Base-by-base conservation (phyloP, 2,888 invertebrate genomes). In the Rhyacophila evoluta region DNA sequence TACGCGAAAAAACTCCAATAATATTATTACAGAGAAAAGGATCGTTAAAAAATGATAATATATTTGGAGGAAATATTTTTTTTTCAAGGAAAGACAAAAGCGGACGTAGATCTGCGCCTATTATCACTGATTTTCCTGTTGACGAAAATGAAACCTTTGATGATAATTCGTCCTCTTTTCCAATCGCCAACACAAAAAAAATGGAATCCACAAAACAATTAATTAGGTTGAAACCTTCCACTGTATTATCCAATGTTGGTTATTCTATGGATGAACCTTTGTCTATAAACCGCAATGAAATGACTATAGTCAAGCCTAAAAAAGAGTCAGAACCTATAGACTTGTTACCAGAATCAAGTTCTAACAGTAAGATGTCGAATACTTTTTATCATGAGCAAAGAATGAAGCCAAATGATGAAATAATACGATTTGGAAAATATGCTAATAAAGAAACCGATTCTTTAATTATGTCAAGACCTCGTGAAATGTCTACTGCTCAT, bases 1-100 rank as follows among this genome's bases (percentile, higher is more conserved):
- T 83, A 12, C 84, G 84, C 41, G 83, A 84, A 81, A 84, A 84
- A 29, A 68, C 29, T 15, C 33, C 15, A 29, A 25, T 69, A 3
- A 69, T 36, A 33, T 8, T 67, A 29, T 38, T 75, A 11, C 25
- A 33, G 11, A 75, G 75, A 27, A 75, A 75, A 38, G 75, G 75
- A 29, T 76, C 76, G 11, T 12, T 72, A 1, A 38, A 39, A 28
- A 39, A 19, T 36, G 72, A 72, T 12, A 25, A 27, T 29, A 10
- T 72, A 38, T 72, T 19, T 5, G 15, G 19, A n/a, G 81, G 36
- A 79, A 78, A 75, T 80, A 75, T 67, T 27, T 19, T 39, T 1
- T 36, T 36, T 25, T 33, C 29, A n/a, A 37, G 37, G 29, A 5
- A 67, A 72, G 12, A 25, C 11, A 73, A 76, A 67, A 76, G 76